Base-by-base conservation (phyloP, 2,113 vertebrate genomes). In the Mastomys coucha region DNA sequence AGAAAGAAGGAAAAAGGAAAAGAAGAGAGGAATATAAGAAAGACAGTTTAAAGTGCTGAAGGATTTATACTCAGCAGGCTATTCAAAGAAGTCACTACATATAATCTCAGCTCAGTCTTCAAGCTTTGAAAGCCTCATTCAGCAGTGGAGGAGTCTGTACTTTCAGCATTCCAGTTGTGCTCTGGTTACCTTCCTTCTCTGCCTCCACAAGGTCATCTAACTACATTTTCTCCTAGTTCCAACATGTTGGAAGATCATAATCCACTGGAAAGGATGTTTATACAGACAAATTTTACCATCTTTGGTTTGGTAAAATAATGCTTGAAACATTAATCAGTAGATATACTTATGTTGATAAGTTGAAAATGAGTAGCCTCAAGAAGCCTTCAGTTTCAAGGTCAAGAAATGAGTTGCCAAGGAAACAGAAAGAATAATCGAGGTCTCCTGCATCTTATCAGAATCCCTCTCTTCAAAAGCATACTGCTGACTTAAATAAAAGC, bases 391-490 rank as follows among this genome's bases (percentile, higher is more conserved):
- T 67, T 56, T 91, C 49, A 95, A 92, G 51, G 76, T 96, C 60
- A 97, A 81, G 2, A 88, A 92, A 91, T 91, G 9, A 96, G 65
- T 92, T 91, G 76, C 36, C 53, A 96, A 91, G 39, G 67, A 92
- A 90, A 75, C 20, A 96, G 20, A 88, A 85, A 92, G 42, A 94
- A 89, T 89, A 86, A 86, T 91, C 3, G 5, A 85, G 24, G 28
- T 86, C 28, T 73, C 12, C 77, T 96, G 67, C 93, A 81, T 93
- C 49, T 39, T 89, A 94, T 39, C 45, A 94, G 49, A 96, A 42
- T 92, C 92, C 53, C 26, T 92, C 77, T 89, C 51, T 96, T 97
- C n/a, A 80, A 95, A 93, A 90, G 16, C 8, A 65, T 60, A 88
- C 28, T 88, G 63, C 65, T 88, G 63, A 92, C 70, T 67, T 95